Evolutionary conservation across 2,888 invertebrate species (phyloP).

Genomic region (Alviniconcha strummeri): DNA sequence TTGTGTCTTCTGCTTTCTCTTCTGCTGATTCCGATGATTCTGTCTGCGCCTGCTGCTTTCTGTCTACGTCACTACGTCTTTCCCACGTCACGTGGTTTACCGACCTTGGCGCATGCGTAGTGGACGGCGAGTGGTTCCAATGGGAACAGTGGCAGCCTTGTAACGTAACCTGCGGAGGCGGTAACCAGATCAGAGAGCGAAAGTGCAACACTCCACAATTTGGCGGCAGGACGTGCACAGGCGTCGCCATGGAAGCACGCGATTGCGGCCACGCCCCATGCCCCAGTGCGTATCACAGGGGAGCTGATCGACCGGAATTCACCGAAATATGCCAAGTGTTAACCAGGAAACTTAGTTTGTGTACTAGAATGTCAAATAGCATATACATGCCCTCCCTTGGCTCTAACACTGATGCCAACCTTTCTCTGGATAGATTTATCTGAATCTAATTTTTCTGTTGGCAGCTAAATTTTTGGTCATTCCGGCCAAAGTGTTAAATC

Average conservation of each 20-base stretch:
- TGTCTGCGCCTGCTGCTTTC: not conserved
- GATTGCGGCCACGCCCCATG: conserved; percentile 33
- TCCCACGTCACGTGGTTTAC: conserved; percentile 13
- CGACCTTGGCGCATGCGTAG: conserved; percentile 25
- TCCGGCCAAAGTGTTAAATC: too few species aligned
- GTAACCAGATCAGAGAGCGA: conserved; percentile 31
- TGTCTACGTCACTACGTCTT: not conserved
- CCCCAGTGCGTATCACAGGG: conserved; percentile 36
- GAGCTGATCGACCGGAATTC: too few species aligned
- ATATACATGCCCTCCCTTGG: too few species aligned
- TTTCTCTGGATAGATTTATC: too few species aligned
- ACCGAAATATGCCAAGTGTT: too few species aligned
- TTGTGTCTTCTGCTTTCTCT: too few species aligned
- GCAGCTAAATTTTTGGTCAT: too few species aligned
- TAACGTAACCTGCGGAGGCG: conserved; percentile 39
- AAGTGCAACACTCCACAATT: conserved; percentile 33
- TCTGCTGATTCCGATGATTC: too few species aligned
- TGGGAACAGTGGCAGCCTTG: conserved; percentile 39
- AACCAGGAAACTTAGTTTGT: too few species aligned
- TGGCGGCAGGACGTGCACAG: conserved; percentile 38
- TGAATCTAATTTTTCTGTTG: too few species aligned
- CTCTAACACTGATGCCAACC: too few species aligned
- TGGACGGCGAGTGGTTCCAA: conserved; percentile 41
- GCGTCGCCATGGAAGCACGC: conserved; percentile 25
- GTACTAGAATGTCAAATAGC: too few species aligned